Evolutionary conservation across 2,797 vertebrate species (phyloP).

Genomic region (Molossus alvarezi): DNA sequence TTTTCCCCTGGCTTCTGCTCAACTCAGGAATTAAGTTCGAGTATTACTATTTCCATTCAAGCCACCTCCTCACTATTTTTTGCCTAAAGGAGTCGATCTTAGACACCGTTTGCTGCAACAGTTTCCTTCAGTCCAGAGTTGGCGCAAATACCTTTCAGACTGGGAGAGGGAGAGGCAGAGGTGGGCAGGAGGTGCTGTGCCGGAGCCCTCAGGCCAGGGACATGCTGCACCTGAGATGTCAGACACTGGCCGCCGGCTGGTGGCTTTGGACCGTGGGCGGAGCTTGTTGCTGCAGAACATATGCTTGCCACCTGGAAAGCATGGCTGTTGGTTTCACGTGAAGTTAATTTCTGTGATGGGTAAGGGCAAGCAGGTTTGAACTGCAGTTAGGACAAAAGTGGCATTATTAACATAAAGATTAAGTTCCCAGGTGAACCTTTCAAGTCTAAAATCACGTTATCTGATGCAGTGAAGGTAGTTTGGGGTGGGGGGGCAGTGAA

Average conservation of each 20-base stretch:
- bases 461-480: too few relatives aligned
- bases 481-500: too few relatives aligned
- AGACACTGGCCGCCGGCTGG: background rate
- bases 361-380: background rate
- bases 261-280: background rate
- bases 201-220: background rate
- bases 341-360: background rate
- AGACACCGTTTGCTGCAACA: background rate
- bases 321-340: too few relatives aligned
- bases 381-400: accelerated
- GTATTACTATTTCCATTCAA: background rate
- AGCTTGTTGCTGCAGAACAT: background rate
- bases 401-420: background rate
- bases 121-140: background rate
- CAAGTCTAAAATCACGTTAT: background rate
- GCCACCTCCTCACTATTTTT: background rate
- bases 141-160: background rate
- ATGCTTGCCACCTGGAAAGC: background rate
- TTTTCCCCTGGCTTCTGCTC: background rate
- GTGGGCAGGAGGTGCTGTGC: accelerated
- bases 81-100: background rate
- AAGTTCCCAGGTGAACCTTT: background rate
- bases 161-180: accelerated
- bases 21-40: background rate
- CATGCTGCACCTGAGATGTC: background rate